A percentile compares a stretch with the other conserved stretches of the same genome.
Conservation (phyloP, 2,888 invertebrate genomes). For the Drosophila mercatorum region DNA sequence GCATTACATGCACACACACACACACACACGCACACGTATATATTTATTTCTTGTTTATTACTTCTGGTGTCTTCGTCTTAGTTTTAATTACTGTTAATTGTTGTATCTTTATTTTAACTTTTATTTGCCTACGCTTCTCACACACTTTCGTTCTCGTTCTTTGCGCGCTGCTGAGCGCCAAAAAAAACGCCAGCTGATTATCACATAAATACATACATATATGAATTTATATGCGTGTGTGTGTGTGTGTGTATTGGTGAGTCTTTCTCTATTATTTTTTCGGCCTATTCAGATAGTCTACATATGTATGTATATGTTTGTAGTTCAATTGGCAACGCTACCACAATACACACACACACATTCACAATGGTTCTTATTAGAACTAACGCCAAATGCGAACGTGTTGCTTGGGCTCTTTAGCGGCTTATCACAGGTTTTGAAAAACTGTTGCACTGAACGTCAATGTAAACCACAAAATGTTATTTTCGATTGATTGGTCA, state of each 20-base stretch:
- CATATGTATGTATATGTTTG: no score
- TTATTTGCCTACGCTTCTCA: slow-evolving; percentile 32
- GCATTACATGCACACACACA: slow-evolving; percentile 1
- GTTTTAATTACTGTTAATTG: slow-evolving; percentile 46
- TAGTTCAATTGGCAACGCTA: slow-evolving; percentile 20
- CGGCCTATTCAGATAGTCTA: slow-evolving; percentile 18
- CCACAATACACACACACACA: slow-evolving; percentile 1
- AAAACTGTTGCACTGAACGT: slow-evolving; percentile 37
- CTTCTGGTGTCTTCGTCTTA: slow-evolving; percentile 26
- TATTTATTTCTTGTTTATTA: slow-evolving; percentile 24
- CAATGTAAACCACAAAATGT: slow-evolving; percentile 65
- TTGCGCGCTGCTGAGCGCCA: slow-evolving; percentile 9
- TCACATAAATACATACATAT: neutral
- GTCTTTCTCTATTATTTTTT: slow-evolving; percentile 24
- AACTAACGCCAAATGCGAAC: slow-evolving; percentile 22
- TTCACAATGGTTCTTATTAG: slow-evolving; percentile 17
- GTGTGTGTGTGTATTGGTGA: neutral
- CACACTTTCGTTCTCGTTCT: slow-evolving; percentile 39
- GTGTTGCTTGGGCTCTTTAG: slow-evolving; percentile 33
- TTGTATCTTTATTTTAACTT: slow-evolving; percentile 17
- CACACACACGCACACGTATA: neutral
- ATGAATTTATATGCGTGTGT: neutral
- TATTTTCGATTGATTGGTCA: slow-evolving; percentile 58
- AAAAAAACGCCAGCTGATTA: slow-evolving; percentile 52
- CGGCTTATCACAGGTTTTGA: slow-evolving; percentile 53